These are phyloP conservation scores for Lanistes nyassanus DNA, from an alignment of 1,140 invertebrate species.

Conservation along the genomic window DNA sequence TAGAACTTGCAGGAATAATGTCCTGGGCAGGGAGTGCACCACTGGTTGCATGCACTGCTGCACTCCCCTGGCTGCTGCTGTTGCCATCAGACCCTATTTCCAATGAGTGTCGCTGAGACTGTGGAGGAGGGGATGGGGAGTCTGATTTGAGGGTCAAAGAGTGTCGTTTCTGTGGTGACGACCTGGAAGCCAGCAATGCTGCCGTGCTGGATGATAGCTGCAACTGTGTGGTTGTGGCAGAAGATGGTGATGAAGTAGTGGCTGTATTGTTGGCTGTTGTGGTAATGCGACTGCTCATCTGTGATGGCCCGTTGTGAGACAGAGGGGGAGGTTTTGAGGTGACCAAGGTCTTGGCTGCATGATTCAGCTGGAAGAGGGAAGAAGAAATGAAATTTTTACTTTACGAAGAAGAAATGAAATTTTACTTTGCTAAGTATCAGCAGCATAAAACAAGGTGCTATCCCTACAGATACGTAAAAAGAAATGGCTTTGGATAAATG, in stretches of 20 bases:
- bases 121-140: constrained; percentile 32
- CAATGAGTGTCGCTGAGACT: constrained; percentile 48
- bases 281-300: constrained; percentile 14
- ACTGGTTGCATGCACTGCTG: too few relatives aligned
- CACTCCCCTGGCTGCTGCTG: neutral
- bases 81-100: constrained; percentile 40
- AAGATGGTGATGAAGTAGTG: neutral
- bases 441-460: too few relatives aligned
- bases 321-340: constrained; percentile 40
- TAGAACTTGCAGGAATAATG: too few relatives aligned
- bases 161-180: constrained; percentile 55
- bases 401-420: too few relatives aligned
- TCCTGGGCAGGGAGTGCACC: too few relatives aligned
- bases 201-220: constrained; percentile 31
- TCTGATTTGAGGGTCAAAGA: constrained; percentile 51
- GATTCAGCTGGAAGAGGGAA: constrained; percentile 78
- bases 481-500: too few relatives aligned
- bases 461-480: too few relatives aligned
- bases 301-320: neutral
- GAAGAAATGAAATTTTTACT: neutral
- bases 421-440: too few relatives aligned
- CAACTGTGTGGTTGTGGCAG: constrained; percentile 2
- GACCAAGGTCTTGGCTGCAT: constrained; percentile 61
- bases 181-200: constrained; percentile 20
- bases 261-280: constrained; percentile 1